Percentiles rank a stretch among this genome's conserved stretches.
phyloP scores from a whole-genome alignment of 2,797 vertebrate species.

The Hipposideros larvatus region DNA sequence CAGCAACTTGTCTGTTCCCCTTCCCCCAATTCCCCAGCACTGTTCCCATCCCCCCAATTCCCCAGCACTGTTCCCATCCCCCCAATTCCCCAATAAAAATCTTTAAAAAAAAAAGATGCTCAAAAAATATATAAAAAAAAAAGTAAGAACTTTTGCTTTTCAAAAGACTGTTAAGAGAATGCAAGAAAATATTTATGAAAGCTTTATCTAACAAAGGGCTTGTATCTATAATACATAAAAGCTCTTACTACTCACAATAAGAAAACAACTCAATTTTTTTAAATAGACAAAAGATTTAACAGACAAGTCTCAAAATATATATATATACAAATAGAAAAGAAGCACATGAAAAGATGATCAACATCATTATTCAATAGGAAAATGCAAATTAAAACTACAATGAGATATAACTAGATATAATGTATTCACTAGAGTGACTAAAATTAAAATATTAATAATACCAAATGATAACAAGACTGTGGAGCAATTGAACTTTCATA shows the following conservation, averaged over 20 bases:
- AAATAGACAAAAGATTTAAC: conserved; percentile 24
- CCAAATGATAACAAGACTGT: not conserved
- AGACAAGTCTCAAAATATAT: not conserved
- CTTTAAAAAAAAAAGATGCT: no score
- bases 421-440: not conserved
- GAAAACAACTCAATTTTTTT: conserved; percentile 10
- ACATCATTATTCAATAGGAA: not conserved
- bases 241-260: not conserved
- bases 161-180: conserved; percentile 28
- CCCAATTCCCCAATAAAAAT: no score
- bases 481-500: not conserved
- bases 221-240: not conserved
- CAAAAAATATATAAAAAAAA: not conserved
- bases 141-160: not conserved
- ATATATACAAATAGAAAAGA: not conserved
- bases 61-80: no score
- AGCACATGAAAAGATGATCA: conserved; percentile 22
- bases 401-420: not conserved
- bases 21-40: no score
- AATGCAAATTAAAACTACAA: conserved; percentile 15
- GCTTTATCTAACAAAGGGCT: not conserved
- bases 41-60: no score
- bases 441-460: conserved; percentile 61
- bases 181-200: conserved; percentile 17
- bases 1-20: no score